Evolutionary conservation across 2,888 invertebrate species (phyloP).

Genomic region (Cryptus viduatorius): DNA sequence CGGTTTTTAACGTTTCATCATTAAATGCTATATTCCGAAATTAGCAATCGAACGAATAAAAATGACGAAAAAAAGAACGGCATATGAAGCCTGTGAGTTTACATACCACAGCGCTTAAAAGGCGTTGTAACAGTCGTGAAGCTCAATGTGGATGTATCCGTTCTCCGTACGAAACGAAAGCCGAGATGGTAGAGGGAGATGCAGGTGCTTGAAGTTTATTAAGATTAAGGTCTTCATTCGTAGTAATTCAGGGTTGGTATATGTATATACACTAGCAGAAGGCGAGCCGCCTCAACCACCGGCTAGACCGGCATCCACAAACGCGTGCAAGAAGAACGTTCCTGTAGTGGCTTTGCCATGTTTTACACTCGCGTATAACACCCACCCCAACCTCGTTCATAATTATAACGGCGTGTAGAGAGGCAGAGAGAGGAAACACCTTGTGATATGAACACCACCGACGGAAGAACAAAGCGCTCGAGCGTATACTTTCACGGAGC

Average conservation of each 20-base stretch:
- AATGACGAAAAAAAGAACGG: no score
- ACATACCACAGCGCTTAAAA: no score
- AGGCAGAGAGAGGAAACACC: constrained; percentile 28
- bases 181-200: constrained; percentile 40
- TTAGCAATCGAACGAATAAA: no score
- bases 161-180: constrained; percentile 29
- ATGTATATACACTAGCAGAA: constrained; percentile 44
- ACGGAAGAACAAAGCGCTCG: constrained; percentile 28
- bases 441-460: constrained; percentile 51
- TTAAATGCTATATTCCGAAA: no score
- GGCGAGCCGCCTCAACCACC: constrained; percentile 29
- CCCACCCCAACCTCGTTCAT: constrained; percentile 60
- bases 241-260: constrained; percentile 76
- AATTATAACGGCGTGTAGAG: constrained; percentile 65
- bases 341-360: constrained; percentile 60
- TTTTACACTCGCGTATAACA: constrained; percentile 58
- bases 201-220: constrained; percentile 81
- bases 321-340: constrained; percentile 59
- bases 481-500: constrained; percentile 33
- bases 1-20: no score
- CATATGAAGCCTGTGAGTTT: no score
- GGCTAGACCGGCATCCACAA: constrained; percentile 20
- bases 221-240: constrained; percentile 84
- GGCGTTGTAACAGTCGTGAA: no score
- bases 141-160: constrained; percentile 30